Conservation (phyloP, 2,113 vertebrate genomes). For the Cryptoleucopteryx plumbea region DNA sequence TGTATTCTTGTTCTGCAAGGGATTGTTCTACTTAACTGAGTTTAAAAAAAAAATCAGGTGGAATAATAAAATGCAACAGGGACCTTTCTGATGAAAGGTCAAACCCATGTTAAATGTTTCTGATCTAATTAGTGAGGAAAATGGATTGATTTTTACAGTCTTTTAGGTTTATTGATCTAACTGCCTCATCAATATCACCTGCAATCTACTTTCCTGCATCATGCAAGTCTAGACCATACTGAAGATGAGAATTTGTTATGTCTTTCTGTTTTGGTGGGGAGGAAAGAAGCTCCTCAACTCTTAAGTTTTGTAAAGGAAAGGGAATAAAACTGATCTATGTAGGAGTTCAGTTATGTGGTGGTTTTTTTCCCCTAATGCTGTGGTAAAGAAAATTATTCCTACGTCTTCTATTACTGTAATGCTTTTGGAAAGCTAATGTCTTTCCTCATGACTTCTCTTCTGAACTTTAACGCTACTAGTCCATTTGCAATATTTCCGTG, state of each 20-base stretch:
- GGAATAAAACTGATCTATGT: not conserved
- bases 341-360: not conserved
- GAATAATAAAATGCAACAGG: not conserved
- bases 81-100: slow-evolving; percentile 13
- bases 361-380: not conserved
- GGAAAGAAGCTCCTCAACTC: not conserved
- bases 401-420: not conserved
- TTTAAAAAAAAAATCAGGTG: not conserved
- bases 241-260: not conserved
- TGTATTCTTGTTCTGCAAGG: not conserved
- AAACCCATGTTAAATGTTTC: not conserved
- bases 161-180: not conserved
- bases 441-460: not conserved
- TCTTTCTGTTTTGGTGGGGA: not conserved
- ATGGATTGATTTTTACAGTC: not conserved
- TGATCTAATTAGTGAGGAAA: slow-evolving; percentile 1
- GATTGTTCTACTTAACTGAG: not conserved
- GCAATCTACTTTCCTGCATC: not conserved
- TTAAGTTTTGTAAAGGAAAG: not conserved
- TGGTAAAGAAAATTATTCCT: not conserved
- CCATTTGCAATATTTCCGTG: not conserved
- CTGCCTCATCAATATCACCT: not conserved
- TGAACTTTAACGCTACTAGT: not conserved
- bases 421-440: not conserved
- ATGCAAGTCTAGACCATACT: not conserved